Evolutionary conservation across 2,113 vertebrate genomes (phyloP), one percentile per base, ranked within the genome.

Genomic region (Orycteropus afer): DNA sequence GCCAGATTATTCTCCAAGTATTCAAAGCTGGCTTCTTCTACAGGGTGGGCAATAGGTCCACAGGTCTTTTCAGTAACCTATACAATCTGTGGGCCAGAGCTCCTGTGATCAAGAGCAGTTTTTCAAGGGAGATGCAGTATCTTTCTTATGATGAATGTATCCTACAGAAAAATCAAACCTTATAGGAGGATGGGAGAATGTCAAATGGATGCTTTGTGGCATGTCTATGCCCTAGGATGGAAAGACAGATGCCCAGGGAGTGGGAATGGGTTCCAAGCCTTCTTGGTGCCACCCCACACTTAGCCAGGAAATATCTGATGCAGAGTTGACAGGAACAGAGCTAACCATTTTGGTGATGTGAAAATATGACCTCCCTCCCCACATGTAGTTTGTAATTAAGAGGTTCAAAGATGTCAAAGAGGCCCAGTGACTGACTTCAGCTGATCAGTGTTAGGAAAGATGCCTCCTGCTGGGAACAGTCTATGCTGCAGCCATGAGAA

Each of bases 181-280:
- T 18, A 32, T 18, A 42, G 22, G 51, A 74, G 90, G 12, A 42
- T n/a, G 40, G 59, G 7, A 55, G 57, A 47, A 47, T 12, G 3
- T 59, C 79, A n/a, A n/a, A n/a, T n/a, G n/a, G n/a, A n/a, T n/a
- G 67, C 74, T 93, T 81, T 86, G 78, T 32, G 67, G 82, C 55
- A n/a, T 29, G 59, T 77, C 53, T 90, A 3, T 65, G 53, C 63
- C 92, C 85, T 71, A 51, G 82, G 53, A 65, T 7, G 78, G 69
- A 77, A 40, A 25, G 55, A 74, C 49, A 90, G 73, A 90, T 61
- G 57, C 42, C 55, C 51, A 74, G 17, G 27, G 45, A 92, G 49
- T 42, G n/a, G 76, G 82, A 91, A 12, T 59, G 53, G 57, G 61
- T 85, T 94, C 42, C 15, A 90, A 87, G 88, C 23, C 42, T 93